Evolutionary conservation across 2,797 vertebrate species (phyloP), one percentile per base, ranked within the genome.

Genomic region (Coreius guichenoti): DNA sequence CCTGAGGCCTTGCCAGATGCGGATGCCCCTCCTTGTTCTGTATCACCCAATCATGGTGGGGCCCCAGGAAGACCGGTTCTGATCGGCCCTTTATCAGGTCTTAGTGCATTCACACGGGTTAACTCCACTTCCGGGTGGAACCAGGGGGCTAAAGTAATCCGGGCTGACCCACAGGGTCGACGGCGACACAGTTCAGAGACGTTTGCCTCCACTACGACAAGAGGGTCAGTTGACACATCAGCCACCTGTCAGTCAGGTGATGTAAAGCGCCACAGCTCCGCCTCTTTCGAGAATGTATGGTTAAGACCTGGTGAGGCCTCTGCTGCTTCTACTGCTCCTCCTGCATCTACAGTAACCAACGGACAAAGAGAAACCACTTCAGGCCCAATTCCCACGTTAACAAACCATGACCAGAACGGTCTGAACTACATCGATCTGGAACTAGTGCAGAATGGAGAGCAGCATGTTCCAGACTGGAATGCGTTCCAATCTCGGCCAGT

Each of bases 371-470:
- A 87, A 89, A 84, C 90, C 92, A 87, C 82, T 89, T 92, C 70
- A 63, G 70, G 1, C 70, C 79, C 84, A 16, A 36, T 88, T 69
- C 78, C 85, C 73, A 70, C 29, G 2, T 23, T 83, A 19, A 80
- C 78, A 63, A 68, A 49, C 81, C 90, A 82, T 81, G 87, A 73
- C 87, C 95, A 95, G 92, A 96, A 96, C 31, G 94, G 94, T 43
- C 95, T 97, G 84, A 97, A 97, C 92, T 97, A 97, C 91, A 97
- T 97, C 39, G 96, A 97, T 91, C 90, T 97, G 94, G 96, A 97
- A 94, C 92, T 97, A 89, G 94, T 92, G 47, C 86, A 86, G 49
- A 88, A 88, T 85, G 95, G 95, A 88, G 95, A 95, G 88, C 92
- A 94, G 83, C 92, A 92, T 31, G 92, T 90, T 89, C 90, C 89